Percentiles rank a stretch among this genome's conserved stretches.
These are phyloP conservation scores for Drosophila subquinaria DNA, from an alignment of 2,888 invertebrate species.

Conservation along the genomic window DNA sequence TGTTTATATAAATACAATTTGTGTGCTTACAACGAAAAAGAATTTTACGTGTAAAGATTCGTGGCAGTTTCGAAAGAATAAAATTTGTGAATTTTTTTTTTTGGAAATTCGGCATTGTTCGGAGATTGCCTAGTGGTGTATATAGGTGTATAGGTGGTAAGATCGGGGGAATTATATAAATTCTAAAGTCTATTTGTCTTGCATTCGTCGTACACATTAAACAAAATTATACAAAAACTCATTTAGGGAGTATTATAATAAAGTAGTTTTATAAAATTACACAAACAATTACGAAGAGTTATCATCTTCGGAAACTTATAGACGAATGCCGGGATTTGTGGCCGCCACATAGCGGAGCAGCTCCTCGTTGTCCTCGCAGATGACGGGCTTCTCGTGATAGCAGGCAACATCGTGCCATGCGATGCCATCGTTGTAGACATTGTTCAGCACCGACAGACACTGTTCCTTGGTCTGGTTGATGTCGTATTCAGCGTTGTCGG, in stretches of 20 bases:
- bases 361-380: slow-evolving; percentile 96
- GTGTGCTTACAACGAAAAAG: slow-evolving; percentile 32
- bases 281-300: slow-evolving; percentile 71
- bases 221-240: slow-evolving; percentile 79
- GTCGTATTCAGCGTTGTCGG: slow-evolving; percentile 96
- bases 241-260: slow-evolving; percentile 81
- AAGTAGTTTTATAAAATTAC: slow-evolving; percentile 79
- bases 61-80: slow-evolving; percentile 72
- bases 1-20: slow-evolving; percentile 68
- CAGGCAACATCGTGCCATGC: slow-evolving; percentile 98
- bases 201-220: slow-evolving; percentile 79
- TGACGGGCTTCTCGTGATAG: slow-evolving; percentile 96
- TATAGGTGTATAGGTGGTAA: slow-evolving; percentile 67
- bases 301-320: slow-evolving; percentile 86
- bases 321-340: slow-evolving; percentile 93
- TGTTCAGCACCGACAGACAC: slow-evolving; percentile 94
- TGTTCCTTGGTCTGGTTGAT: slow-evolving; percentile 95
- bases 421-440: slow-evolving; percentile 96
- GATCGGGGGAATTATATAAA: slow-evolving; percentile 79
- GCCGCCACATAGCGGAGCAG: slow-evolving; percentile 93
- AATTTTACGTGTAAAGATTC: slow-evolving; percentile 41
- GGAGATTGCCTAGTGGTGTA: slow-evolving; percentile 14
- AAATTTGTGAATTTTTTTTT: slow-evolving; percentile 39
- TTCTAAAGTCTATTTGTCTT: slow-evolving; percentile 85
- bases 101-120: slow-evolving; percentile 25